Evolutionary conservation across 2,797 vertebrate genomes (phyloP), one percentile per base, ranked within the genome.

Genomic region (Chelidonichthys spinosus): DNA sequence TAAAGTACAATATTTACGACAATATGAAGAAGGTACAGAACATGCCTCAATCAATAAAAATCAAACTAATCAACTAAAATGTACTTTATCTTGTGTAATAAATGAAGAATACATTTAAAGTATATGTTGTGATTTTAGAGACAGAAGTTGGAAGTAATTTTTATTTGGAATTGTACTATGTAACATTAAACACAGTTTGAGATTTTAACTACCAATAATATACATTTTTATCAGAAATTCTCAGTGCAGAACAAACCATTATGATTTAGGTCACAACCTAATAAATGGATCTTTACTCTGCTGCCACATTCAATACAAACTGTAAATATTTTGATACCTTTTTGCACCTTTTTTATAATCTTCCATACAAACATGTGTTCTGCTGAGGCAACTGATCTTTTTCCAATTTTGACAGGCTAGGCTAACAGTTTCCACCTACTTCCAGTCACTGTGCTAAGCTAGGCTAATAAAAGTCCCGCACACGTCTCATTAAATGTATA

Each of bases 401-500:
- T 44, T 25, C 25, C 14, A 44, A 44, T 44, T 44, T 44, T 44
- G 6, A 55, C 39, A 40, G n/a, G 44, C 47, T 17, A 14, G 25
- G 55, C 56, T 70, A 56, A 1, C 43, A 25, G 32, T 69, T 63
- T 43, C 36, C 74, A 13, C 25, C 36, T n/a, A 42, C 15, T 54
- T 42, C 36, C 17, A 17, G 9, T 58, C 25, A 52, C 13, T 59
- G 39, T 44, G 67, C 61, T 65, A 64, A 59, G 61, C 60, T 64
- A 46, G 2, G 50, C 69, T 72, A 61, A 39, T 3, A 49, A 6
- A 25, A 54, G 6, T 35, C 9, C 32, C 10, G 5, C 14, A 7
- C 13, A 36, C 3, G 4, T 63, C 32, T 36, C 60, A 47, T 47
- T 33, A 47, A 40, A 59, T 4, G 17, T n/a, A 25, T 15, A 50